Evolutionary conservation across 2,888 invertebrate species (phyloP).

Genomic region (Andrena praecox): DNA sequence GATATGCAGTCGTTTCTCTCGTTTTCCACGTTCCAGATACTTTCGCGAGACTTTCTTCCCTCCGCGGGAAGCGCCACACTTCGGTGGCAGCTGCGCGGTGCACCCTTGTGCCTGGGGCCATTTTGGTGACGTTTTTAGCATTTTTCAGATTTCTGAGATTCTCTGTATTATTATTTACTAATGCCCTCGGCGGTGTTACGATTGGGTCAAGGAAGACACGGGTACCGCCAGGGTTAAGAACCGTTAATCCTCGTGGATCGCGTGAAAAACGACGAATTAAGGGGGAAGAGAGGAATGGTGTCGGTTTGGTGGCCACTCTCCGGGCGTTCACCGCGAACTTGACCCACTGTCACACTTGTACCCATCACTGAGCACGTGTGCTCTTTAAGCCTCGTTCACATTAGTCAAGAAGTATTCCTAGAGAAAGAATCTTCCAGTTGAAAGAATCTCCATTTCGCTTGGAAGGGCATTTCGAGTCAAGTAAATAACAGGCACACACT

Average conservation of each 20-base stretch:
- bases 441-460: too few species aligned
- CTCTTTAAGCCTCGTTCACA: background rate
- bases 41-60: constrained; percentile 56
- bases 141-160: too few species aligned
- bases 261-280: background rate
- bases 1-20: constrained; percentile 35
- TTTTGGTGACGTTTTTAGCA: too few species aligned
- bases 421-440: background rate
- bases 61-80: background rate
- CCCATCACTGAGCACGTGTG: constrained; percentile 32
- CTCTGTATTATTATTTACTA: too few species aligned
- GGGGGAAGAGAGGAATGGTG: background rate
- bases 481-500: too few species aligned
- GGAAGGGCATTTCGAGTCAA: background rate
- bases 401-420: background rate
- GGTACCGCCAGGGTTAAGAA: background rate
- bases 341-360: constrained; percentile 81
- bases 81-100: background rate
- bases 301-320: constrained; percentile 38
- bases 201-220: too few species aligned
- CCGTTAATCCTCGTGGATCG: constrained; percentile 39
- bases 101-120: background rate
- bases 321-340: constrained; percentile 81
- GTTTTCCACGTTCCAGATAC: constrained; percentile 49
- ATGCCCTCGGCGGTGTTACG: too few species aligned